Evolutionary conservation across 1,140 invertebrate genomes (phyloP), one percentile per base, ranked within the genome.

Genomic region (Penaeus vannamei): DNA sequence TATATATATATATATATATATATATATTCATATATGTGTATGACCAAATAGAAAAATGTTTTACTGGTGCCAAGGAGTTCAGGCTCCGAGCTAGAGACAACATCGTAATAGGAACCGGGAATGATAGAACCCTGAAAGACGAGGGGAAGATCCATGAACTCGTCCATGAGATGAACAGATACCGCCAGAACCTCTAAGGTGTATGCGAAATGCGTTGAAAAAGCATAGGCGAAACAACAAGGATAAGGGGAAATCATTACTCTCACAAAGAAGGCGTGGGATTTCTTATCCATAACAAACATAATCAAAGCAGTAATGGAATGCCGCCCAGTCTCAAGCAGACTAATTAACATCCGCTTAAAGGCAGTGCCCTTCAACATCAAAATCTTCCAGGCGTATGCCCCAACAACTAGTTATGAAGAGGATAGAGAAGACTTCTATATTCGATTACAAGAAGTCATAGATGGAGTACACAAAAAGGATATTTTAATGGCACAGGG

Each of bases 381-480:
- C 62, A 64, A 17, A 17, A 64, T 64, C 62, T 17, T 64, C 17
- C 62, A 64, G n/a, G 62, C 62, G 17, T 64, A 64, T 64, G 62
- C 62, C 62, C 62, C 62, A 19, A 64, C 62, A 17, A 19, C 62
- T 19, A n/a, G n/a, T n/a, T 64, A 64, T 64, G 62, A n/a, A 17
- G 17, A 64, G 62, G n/a, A n/a, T n/a, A n/a, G n/a, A 64, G 62
- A 64, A 64, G 62, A 19, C 17, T 64, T 64, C 62, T 64, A 64
- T n/a, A 64, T 17, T n/a, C 62, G n/a, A n/a, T n/a, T 64, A n/a
- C 62, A 64, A 64, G n/a, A 64, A 64, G 62, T 64, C n/a, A n/a
- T 64, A n/a, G 62, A 64, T n/a, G 17, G n/a, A 64, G n/a, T n/a
- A n/a, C 62, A 17, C 17, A 17, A n/a, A 19, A 64, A 64, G n/a